Conservation (phyloP, 1,140 invertebrate genomes). For the Cryptotermes secundus region DNA sequence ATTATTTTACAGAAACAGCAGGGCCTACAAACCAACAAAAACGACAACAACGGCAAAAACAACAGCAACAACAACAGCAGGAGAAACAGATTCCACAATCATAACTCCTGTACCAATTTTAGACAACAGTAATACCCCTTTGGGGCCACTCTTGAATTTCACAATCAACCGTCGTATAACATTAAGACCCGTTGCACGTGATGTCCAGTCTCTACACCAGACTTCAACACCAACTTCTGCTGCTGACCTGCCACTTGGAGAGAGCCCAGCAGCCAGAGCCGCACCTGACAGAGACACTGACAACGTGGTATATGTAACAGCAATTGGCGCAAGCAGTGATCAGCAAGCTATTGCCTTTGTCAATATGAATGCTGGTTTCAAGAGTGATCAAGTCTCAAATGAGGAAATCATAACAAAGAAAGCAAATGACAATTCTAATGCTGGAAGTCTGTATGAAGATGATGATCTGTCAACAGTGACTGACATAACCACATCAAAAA, state of each 20-base stretch:
- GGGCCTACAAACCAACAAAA: not conserved
- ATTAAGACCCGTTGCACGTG: not conserved
- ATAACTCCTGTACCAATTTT: not conserved
- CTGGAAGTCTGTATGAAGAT: not conserved
- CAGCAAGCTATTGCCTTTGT: not conserved
- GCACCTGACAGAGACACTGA: constrained; percentile 21
- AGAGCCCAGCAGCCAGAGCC: constrained; percentile 22
- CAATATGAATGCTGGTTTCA: constrained; percentile 19
- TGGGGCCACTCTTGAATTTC: not conserved
- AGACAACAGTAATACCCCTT: not conserved
- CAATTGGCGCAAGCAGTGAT: constrained; percentile 21
- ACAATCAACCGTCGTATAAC: not conserved
- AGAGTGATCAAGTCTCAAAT: not conserved
- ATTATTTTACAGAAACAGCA: not conserved
- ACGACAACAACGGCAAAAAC: not conserved
- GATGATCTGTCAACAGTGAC: not conserved
- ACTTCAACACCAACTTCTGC: not conserved
- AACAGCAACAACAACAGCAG: not conserved
- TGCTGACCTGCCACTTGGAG: constrained; percentile 23
- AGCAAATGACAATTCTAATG: not conserved
- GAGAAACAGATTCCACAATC: not conserved
- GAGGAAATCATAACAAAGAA: not conserved
- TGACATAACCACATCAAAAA: not conserved
- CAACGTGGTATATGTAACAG: constrained; percentile 33
- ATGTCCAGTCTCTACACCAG: too few relatives aligned